These are phyloP conservation scores for Daubentonia madagascariensis DNA, from an alignment of 2,113 vertebrate genomes.

Conservation along the genomic window DNA sequence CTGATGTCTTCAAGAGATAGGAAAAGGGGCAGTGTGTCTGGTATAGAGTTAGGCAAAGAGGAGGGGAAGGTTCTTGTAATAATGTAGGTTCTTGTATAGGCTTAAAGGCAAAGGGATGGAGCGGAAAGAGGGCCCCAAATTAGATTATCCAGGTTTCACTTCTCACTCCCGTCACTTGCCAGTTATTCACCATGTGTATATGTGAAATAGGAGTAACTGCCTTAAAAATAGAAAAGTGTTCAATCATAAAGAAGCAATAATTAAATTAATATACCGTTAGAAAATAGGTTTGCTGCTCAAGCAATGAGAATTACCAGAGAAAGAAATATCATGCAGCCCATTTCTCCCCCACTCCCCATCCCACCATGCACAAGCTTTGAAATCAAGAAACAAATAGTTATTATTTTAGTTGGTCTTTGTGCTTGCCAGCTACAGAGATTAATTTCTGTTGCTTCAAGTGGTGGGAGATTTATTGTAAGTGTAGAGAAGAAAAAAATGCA, in stretches of 20 bases:
- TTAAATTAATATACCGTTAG: not conserved
- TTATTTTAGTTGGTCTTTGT: not conserved
- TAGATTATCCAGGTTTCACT: not conserved
- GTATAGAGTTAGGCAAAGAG: accelerated
- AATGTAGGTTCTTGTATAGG: not conserved
- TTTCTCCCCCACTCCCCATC: not conserved
- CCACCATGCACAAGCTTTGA: not conserved
- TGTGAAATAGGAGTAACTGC: not conserved
- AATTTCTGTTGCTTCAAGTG: not conserved
- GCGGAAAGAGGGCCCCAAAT: not conserved
- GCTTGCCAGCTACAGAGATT: not conserved
- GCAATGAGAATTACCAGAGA: not conserved
- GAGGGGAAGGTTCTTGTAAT: not conserved
- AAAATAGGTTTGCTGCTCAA: not conserved
- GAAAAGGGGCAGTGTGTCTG: not conserved
- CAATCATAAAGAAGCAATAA: not conserved
- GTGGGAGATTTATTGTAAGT: not conserved
- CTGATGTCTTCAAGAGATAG: not conserved
- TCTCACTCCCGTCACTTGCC: not conserved
- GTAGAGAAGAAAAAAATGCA: not conserved
- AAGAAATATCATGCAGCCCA: not conserved
- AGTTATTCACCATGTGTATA: not conserved
- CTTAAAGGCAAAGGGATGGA: not conserved
- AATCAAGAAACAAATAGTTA: not conserved
- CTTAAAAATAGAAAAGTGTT: not conserved